Conservation (phyloP, 2,888 invertebrate species). For the Phytoseiulus persimilis region DNA sequence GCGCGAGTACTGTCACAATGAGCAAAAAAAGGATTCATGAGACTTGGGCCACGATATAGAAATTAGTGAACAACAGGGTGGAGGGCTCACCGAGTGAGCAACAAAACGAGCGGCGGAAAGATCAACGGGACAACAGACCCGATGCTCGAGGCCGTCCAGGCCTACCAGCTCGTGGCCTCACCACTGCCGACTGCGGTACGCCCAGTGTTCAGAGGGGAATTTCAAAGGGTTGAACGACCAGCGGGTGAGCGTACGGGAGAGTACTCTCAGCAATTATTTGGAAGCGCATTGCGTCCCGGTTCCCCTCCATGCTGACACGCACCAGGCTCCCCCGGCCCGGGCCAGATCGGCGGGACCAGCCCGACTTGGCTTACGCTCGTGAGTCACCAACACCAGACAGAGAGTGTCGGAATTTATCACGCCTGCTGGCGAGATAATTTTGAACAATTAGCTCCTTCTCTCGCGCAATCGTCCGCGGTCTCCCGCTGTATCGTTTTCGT, state of each 20-base stretch:
- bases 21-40: background rate
- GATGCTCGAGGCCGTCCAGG: background rate
- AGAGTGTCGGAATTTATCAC: background rate
- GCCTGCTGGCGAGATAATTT: background rate
- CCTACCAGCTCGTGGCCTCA: background rate
- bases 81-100: background rate
- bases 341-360: background rate
- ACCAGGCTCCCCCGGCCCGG: background rate
- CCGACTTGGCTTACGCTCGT: background rate
- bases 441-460: background rate
- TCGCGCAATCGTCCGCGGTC: background rate
- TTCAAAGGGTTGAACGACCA: background rate
- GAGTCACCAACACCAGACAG: background rate
- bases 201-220: background rate
- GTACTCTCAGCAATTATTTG: background rate
- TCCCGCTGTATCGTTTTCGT: background rate
- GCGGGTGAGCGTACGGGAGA: background rate
- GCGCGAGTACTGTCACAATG: background rate
- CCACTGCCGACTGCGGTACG: background rate
- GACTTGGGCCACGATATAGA: background rate
- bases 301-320: background rate
- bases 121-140: background rate
- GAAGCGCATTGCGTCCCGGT: background rate
- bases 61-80: background rate
- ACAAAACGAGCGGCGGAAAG: background rate